A percentile compares a stretch with the other conserved stretches of the same genome.
phyloP scores from a whole-genome alignment of 2,113 vertebrate genomes.

The Lampris megalopsis region DNA sequence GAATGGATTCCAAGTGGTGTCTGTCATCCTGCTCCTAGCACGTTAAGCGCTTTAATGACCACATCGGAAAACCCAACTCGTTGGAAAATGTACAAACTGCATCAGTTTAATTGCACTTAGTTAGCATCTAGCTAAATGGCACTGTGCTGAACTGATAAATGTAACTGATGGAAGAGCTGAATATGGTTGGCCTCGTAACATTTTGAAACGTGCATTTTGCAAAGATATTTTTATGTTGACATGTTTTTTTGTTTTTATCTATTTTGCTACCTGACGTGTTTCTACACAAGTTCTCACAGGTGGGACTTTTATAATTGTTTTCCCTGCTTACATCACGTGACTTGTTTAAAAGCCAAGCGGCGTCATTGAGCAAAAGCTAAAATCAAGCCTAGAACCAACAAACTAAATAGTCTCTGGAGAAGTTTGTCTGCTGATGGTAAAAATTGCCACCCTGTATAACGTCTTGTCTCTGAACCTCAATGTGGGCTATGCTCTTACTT shows the following conservation, averaged over 20 bases:
- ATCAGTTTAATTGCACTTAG: slow-evolving; percentile 17
- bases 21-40: slow-evolving; percentile 4
- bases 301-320: slow-evolving; percentile 67
- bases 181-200: slow-evolving; percentile 4
- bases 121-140: slow-evolving; percentile 18
- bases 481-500: slow-evolving; percentile 12
- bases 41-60: slow-evolving; percentile 34
- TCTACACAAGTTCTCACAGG: slow-evolving; percentile 80
- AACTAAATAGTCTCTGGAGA: too few relatives aligned
- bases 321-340: neutral
- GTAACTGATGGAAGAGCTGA: slow-evolving; percentile 3
- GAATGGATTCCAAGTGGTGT: slow-evolving; percentile 40
- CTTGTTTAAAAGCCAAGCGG: too few relatives aligned
- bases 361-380: too few relatives aligned
- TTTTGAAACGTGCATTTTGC: neutral
- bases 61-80: slow-evolving; percentile 20
- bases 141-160: neutral
- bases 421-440: too few relatives aligned
- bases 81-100: slow-evolving; percentile 21
- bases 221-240: slow-evolving; percentile 20
- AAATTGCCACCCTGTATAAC: too few relatives aligned
- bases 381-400: too few relatives aligned
- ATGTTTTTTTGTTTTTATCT: slow-evolving; percentile 50
- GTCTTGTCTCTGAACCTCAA: too few relatives aligned
- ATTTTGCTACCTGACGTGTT: slow-evolving; percentile 54